phyloP scores from a whole-genome alignment of 2,888 invertebrate genomes.

The Muschampia staudingeri region DNA sequence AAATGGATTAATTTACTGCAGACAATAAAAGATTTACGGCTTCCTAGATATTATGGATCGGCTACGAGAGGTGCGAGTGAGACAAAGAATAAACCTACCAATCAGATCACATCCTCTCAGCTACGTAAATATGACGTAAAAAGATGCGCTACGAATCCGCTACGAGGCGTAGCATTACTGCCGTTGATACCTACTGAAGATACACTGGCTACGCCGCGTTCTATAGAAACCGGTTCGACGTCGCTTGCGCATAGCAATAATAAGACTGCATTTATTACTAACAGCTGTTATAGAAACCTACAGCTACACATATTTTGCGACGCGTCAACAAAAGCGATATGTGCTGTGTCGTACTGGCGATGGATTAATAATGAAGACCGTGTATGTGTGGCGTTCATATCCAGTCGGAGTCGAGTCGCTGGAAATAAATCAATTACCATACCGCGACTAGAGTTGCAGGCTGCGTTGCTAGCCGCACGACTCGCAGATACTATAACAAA shows the following conservation, averaged over 20 bases:
- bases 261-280: background rate
- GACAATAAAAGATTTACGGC: background rate
- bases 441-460: constrained; percentile 14
- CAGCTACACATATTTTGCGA: constrained; percentile 58
- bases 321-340: constrained; percentile 43
- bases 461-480: constrained; percentile 1
- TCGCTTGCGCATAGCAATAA: no score
- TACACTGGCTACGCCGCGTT: no score
- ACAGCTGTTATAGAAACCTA: constrained; percentile 42
- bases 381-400: background rate
- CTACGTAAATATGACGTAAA: no score
- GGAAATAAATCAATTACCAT: background rate
- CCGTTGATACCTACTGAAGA: no score
- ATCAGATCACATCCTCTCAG: no score
- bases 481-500: constrained; percentile 3
- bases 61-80: background rate
- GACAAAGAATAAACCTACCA: no score
- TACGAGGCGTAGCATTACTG: no score
- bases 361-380: constrained; percentile 21
- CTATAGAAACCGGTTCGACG: no score
- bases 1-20: constrained; percentile 11
- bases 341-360: constrained; percentile 54
- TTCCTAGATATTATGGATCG: background rate
- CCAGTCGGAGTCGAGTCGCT: constrained; percentile 1
- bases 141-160: no score